Base-by-base conservation (phyloP, 35 echinoderm and acorn worm genomes). In the Ptychodera flava region DNA sequence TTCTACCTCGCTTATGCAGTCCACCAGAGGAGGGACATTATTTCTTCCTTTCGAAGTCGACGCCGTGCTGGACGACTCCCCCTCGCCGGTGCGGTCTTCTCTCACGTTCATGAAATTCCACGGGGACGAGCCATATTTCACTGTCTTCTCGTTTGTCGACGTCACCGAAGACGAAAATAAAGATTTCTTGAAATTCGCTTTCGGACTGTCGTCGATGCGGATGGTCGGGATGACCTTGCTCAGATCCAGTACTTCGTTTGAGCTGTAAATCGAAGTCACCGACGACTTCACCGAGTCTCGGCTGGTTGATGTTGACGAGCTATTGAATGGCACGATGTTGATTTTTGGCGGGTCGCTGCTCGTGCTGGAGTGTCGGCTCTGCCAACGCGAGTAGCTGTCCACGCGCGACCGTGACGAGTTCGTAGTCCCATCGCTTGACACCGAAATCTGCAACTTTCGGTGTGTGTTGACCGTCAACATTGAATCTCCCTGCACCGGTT, bases 171-270 rank as follows among this genome's bases (percentile, higher is more conserved):
- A 22, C 6, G 22, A 12, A 6, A 22, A 12, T 6, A 6, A 12
- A 22, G 45, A 64, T 6, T 64, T 12, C 22, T 64, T 64, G n/a
- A n/a, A n/a, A n/a, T n/a, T n/a, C 22, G 45, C 37, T 10, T 38
- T 36, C 0, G 80, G 29, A 33, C 45, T 79, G 30, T 91, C 86
- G 28, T 97, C 92, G 32, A 97, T 97, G 29, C 88, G 85, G 16
- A 97, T 97, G 38, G 93, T 91, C 0, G 95, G 95, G 22, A 97
- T 88, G 29, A 97, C 92, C 87, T 97, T 97, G 36, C 45, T 64
- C 6, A 64, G 45, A 64, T 64, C 45, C 6, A 64, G 45, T 12
- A 64, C 45, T 64, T 64, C 45, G 22, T 64, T 64, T 22, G 45
- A 64, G 45, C 45, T 64, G 45, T 64, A 64, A 12, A 64, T 64